Evolutionary conservation across 2,113 vertebrate species (phyloP).

Genomic region (Jacana jacana): DNA sequence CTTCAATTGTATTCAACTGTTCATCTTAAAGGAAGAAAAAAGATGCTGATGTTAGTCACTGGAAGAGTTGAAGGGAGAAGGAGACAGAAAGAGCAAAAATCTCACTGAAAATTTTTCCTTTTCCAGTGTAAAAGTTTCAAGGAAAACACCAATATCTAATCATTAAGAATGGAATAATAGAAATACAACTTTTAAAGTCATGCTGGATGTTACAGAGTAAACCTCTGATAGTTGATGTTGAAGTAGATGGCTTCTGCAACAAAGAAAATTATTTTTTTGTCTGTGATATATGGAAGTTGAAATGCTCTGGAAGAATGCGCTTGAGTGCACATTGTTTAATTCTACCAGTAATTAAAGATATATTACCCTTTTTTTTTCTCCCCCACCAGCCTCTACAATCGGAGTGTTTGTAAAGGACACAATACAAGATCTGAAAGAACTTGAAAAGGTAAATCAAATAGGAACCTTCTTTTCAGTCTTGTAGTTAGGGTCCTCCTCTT

Average conservation of each 20-base stretch:
- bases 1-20: neutral
- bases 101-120: neutral
- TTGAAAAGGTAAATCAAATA: neutral
- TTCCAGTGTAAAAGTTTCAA: neutral
- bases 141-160: neutral
- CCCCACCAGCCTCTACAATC: neutral
- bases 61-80: neutral
- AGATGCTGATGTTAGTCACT: neutral
- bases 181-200: neutral
- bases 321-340: neutral
- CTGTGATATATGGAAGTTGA: neutral
- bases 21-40: neutral
- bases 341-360: neutral
- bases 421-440: neutral
- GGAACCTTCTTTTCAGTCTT: neutral
- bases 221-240: neutral
- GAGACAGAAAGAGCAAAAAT: neutral
- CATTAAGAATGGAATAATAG: neutral
- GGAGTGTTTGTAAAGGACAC: neutral
- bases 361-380: too few species aligned
- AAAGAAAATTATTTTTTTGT: neutral
- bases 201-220: neutral
- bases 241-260: neutral
- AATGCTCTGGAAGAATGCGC: neutral
- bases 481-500: neutral